Evolutionary conservation across 1,140 invertebrate species (phyloP), one percentile per base, ranked within the genome.

Genomic region (Cydia splendana): DNA sequence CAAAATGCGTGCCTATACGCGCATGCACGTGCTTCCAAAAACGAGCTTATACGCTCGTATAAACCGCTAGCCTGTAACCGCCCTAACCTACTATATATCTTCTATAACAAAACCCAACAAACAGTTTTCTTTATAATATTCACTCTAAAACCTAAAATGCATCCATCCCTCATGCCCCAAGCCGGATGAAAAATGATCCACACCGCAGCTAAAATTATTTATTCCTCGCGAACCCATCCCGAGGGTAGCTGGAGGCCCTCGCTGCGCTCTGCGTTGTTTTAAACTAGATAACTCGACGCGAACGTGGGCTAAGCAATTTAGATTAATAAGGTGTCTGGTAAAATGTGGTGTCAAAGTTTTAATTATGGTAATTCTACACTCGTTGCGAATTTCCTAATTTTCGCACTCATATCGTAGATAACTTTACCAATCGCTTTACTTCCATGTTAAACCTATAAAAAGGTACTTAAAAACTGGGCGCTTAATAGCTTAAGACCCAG

Each of bases 201-300:
- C 20, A 62, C 57, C 57, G 57, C 57, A 62, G 57, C 57, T 62
- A 24, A 62, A 62, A 62, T 62, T 62, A 62, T 62, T 62, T 62
- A 62, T 62, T 62, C 57, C 57, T 24, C 57, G 45, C 45, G 15
- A 62, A 62, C 51, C 51, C 51, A 9, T 18, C 18, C 57, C 20
- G 6, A 5, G 20, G 18, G 57, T 10, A 20, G 18, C 18, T 24
- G 20, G 4, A 62, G 20, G 20, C 57, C 57, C 57, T 62, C 18
- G 53, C 57, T 24, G 18, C 57, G 57, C 57, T 62, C 57, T 6
- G 51, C n/a, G 51, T 62, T 62, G 20, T 62, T 62, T 62, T 62
- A 62, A 62, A 62, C 57, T 62, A 62, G 20, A 57, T 18, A 57
- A 51, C 51, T 53, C 57, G 20, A 15, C n/a, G n/a, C 48, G 48